Percentiles rank a stretch among this genome's conserved stretches.
Conservation (phyloP, 2,113 vertebrate genomes). For the Thymallus thymallus region DNA sequence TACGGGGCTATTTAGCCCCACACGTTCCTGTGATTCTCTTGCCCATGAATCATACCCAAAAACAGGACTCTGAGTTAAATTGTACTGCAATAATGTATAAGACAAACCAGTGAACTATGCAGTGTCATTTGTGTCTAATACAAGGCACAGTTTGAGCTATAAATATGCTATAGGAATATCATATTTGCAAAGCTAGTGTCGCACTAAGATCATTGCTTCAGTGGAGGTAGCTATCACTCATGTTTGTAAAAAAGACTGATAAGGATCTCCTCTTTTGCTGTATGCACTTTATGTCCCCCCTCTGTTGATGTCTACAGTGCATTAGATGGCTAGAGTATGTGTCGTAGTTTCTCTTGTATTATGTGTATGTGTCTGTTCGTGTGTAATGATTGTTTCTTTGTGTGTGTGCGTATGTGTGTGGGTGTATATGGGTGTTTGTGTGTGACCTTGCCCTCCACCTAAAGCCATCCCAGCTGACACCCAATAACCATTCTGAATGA, state of each 20-base stretch:
- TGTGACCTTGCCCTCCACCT: slow-evolving; percentile 60
- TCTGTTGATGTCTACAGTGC: slow-evolving; percentile 66
- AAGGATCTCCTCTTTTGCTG: slow-evolving; percentile 61
- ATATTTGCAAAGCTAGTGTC: slow-evolving; percentile 41
- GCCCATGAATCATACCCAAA: slow-evolving; percentile 11
- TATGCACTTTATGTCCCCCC: slow-evolving; percentile 74
- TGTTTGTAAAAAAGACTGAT: slow-evolving; percentile 24
- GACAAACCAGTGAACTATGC: slow-evolving; percentile 92
- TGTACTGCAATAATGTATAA: slow-evolving; percentile 92
- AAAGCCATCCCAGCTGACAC: slow-evolving; percentile 75
- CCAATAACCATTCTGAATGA: slow-evolving; percentile 71
- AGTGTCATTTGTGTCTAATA: slow-evolving; percentile 72
- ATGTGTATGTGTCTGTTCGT: slow-evolving; percentile 20
- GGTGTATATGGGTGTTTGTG: slow-evolving; percentile 5
- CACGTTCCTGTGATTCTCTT: slow-evolving; percentile 35
- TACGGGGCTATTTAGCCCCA: background rate
- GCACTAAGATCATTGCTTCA: slow-evolving; percentile 52
- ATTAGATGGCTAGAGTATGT: slow-evolving; percentile 56
- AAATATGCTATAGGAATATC: slow-evolving; percentile 37
- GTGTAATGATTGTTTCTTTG: slow-evolving; percentile 37
- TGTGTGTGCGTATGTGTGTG: slow-evolving; percentile 13
- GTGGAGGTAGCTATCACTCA: slow-evolving; percentile 43
- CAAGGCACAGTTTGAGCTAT: slow-evolving; percentile 51
- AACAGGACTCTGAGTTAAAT: slow-evolving; percentile 46
- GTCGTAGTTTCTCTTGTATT: slow-evolving; percentile 41